Evolutionary conservation across 1,140 invertebrate genomes (phyloP).

Genomic region (Ptiloglossa arizonensis): DNA sequence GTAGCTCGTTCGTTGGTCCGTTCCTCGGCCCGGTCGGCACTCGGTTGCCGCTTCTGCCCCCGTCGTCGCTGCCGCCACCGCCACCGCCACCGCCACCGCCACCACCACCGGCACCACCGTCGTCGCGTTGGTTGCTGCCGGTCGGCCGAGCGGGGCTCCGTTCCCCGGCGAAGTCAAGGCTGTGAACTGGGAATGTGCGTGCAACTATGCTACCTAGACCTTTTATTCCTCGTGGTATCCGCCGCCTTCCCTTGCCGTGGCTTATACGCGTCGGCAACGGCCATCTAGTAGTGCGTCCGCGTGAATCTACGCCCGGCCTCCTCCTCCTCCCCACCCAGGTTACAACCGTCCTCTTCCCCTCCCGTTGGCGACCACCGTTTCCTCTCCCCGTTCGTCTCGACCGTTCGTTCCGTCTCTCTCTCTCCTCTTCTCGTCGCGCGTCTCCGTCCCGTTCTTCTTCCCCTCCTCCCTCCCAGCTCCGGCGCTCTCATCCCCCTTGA

Average conservation of each 20-base stretch:
- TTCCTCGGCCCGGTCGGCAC: conserved; percentile 21
- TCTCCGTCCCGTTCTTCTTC: neutral
- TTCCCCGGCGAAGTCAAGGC: conserved; percentile 74
- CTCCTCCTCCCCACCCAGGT: neutral
- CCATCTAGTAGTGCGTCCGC: conserved; percentile 61
- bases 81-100: neutral
- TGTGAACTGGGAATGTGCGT: conserved; percentile 79
- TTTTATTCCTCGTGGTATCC: conserved; percentile 74
- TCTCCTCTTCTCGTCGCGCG: neutral
- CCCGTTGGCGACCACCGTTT: too few relatives aligned
- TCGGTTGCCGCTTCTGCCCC: neutral
- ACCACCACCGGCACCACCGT: neutral
- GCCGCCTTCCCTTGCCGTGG: conserved; percentile 49
- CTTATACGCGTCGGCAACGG: conserved; percentile 57
- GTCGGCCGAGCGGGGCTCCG: conserved; percentile 35
- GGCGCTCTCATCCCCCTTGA: conserved; percentile 67
- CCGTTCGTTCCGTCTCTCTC: neutral
- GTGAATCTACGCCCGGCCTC: conserved; percentile 56
- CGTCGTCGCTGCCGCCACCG: conserved; percentile 40
- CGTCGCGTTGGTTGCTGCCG: conserved; percentile 43
- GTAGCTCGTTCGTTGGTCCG: conserved; percentile 9
- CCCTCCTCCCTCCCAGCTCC: conserved; percentile 35
- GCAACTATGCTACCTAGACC: conserved; percentile 79
- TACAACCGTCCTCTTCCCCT: too few relatives aligned
- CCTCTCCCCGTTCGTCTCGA: neutral